phyloP scores from a whole-genome alignment of 2,113 vertebrate genomes.

The Catharus minimus region DNA sequence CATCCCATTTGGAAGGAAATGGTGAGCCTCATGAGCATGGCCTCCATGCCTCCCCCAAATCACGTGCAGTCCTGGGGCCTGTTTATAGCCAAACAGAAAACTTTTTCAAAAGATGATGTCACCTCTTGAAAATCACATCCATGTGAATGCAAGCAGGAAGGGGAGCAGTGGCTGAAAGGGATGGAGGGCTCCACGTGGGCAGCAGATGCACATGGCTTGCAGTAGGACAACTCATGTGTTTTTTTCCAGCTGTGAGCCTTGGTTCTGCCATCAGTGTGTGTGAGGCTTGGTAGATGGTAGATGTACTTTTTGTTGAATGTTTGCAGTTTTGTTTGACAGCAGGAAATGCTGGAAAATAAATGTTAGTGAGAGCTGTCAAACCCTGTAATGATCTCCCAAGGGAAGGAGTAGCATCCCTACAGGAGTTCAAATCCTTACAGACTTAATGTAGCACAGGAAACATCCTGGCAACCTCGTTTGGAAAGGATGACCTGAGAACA shows the following conservation, averaged over 20 bases:
- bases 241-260: background rate
- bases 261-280: background rate
- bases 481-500: background rate
- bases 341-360: slow-evolving; percentile 3
- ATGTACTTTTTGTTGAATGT: background rate
- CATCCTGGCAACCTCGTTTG: background rate
- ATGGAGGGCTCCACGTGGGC: background rate
- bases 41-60: background rate
- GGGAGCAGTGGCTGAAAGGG: background rate
- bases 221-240: background rate
- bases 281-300: background rate
- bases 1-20: background rate
- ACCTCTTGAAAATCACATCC: background rate
- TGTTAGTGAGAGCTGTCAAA: background rate
- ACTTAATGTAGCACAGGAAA: background rate
- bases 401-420: background rate
- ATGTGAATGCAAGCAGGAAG: slow-evolving; percentile 11
- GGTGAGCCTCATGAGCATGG: background rate
- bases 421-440: background rate
- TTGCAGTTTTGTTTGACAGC: background rate
- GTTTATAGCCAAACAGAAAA: background rate
- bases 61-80: background rate
- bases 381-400: background rate
- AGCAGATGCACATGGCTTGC: slow-evolving; percentile 13
- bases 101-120: background rate